Percentiles rank a stretch among this genome's conserved stretches.
Evolutionary conservation across 2,888 invertebrate genomes (phyloP).

Genomic region (Sinodicranocentrus sp.): DNA sequence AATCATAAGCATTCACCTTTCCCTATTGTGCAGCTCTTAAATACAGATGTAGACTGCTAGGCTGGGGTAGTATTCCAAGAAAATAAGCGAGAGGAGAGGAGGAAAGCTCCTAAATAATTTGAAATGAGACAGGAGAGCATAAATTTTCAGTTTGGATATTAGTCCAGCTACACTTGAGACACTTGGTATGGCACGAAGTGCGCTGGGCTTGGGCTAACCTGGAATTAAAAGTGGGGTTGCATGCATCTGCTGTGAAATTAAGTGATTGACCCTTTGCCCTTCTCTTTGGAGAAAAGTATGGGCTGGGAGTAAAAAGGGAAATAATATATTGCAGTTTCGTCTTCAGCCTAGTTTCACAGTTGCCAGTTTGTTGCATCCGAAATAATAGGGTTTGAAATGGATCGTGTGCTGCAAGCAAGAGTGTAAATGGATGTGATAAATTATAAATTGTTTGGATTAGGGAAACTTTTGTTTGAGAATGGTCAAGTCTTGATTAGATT

Average conservation of each 20-base stretch:
- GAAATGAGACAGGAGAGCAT: constrained; percentile 62
- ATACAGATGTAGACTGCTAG: not conserved
- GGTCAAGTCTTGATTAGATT: not conserved
- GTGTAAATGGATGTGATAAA: not conserved
- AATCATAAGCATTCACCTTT: not conserved
- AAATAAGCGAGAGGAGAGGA: constrained; percentile 1
- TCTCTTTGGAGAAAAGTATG: not conserved
- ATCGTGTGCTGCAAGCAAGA: not conserved
- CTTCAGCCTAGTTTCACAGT: not conserved
- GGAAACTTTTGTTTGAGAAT: not conserved
- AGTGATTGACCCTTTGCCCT: constrained; percentile 65
- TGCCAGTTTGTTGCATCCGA: not conserved
- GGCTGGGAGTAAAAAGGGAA: no score
- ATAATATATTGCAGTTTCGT: constrained; percentile 27
- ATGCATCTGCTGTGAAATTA: constrained; percentile 38
- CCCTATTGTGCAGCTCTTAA: not conserved
- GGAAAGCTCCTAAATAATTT: constrained; percentile 62
- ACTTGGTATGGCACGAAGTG: not conserved
- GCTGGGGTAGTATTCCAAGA: not conserved
- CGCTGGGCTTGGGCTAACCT: constrained; percentile 25
- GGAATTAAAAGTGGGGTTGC: constrained; percentile 29
- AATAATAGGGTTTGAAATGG: not conserved
- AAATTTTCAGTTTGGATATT: constrained; percentile 57
- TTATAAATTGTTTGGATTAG: not conserved
- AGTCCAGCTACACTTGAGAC: not conserved